Evolutionary conservation across 92 coral and sea anemone genomes (phyloP).

Genomic region (Parazoanthus atlanticus): DNA sequence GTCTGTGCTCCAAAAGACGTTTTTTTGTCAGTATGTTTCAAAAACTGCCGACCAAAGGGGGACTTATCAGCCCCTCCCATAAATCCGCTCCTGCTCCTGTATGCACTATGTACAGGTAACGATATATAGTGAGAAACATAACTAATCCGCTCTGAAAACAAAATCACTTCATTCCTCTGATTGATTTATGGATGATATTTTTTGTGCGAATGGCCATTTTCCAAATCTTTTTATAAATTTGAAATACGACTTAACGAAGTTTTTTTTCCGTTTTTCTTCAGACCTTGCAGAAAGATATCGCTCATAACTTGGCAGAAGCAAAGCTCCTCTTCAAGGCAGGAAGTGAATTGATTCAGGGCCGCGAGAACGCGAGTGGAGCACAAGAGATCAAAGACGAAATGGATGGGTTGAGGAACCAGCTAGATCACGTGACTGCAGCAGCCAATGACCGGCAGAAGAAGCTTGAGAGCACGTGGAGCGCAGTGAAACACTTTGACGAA

Average conservation of each 20-base stretch:
- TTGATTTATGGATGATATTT: not conserved
- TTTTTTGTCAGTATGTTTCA: no score
- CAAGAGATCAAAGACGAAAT: conserved; percentile 86
- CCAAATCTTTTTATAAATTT: not conserved
- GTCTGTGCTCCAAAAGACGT: no score
- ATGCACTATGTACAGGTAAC: no score
- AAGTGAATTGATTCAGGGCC: conserved; percentile 81
- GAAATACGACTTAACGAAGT: not conserved
- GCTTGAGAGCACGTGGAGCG: conserved; percentile 82
- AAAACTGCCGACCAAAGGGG: no score
- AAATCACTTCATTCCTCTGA: no score
- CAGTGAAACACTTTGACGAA: conserved; percentile 77
- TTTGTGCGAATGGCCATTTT: no score
- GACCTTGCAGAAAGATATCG: conserved; percentile 86
- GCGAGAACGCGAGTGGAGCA: conserved; percentile 88
- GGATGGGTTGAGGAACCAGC: conserved; percentile 68
- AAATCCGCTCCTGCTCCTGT: no score
- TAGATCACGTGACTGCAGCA: conserved; percentile 72
- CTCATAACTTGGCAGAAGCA: conserved; percentile 70
- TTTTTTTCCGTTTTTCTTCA: conserved; percentile 22
- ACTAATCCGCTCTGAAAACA: no score
- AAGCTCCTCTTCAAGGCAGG: conserved; percentile 73
- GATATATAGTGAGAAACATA: no score
- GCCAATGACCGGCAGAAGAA: conserved; percentile 82
- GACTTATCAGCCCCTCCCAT: no score